Conservation (phyloP, 2,888 invertebrate species). For the Pollenia amentaria region DNA sequence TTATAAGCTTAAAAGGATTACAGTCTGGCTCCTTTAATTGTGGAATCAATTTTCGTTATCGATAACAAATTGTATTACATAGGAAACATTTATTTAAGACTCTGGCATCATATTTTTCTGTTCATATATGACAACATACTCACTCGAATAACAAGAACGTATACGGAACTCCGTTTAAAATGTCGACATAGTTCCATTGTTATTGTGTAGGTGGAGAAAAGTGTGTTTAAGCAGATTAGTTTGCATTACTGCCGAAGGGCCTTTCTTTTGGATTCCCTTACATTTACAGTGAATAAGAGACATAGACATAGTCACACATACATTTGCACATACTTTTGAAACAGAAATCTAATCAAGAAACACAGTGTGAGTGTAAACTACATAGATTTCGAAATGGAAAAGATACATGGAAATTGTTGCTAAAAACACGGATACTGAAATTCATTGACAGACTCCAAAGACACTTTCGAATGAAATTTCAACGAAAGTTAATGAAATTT, state of each 20-base stretch:
- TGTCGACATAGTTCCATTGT: slow-evolving; percentile 17
- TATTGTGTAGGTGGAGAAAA: slow-evolving; percentile 47
- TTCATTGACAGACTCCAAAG: not conserved
- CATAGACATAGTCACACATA: not conserved
- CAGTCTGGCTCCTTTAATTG: too few relatives aligned
- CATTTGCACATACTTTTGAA: slow-evolving; percentile 22
- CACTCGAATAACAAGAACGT: slow-evolving; percentile 9
- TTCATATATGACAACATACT: not conserved
- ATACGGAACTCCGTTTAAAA: slow-evolving; percentile 30
- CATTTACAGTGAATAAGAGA: slow-evolving; percentile 46
- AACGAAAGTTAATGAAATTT: slow-evolving; percentile 60
- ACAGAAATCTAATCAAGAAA: slow-evolving; percentile 69
- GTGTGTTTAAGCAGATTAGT: slow-evolving; percentile 72
- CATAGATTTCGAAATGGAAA: slow-evolving; percentile 10
- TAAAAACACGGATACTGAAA: not conserved
- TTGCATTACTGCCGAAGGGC: slow-evolving; percentile 66
- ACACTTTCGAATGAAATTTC: slow-evolving; percentile 28
- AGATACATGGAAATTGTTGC: slow-evolving; percentile 44
- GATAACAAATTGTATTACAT: too few relatives aligned
- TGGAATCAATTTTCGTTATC: too few relatives aligned
- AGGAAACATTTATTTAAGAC: not conserved
- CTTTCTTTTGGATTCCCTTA: slow-evolving; percentile 59
- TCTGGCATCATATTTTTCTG: too few relatives aligned
- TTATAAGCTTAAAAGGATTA: too few relatives aligned
- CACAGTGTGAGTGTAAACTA: not conserved